A percentile compares a stretch with the other conserved stretches of the same genome.
phyloP scores from a whole-genome alignment of 92 coral and sea anemone genomes.

The Porites rus region DNA sequence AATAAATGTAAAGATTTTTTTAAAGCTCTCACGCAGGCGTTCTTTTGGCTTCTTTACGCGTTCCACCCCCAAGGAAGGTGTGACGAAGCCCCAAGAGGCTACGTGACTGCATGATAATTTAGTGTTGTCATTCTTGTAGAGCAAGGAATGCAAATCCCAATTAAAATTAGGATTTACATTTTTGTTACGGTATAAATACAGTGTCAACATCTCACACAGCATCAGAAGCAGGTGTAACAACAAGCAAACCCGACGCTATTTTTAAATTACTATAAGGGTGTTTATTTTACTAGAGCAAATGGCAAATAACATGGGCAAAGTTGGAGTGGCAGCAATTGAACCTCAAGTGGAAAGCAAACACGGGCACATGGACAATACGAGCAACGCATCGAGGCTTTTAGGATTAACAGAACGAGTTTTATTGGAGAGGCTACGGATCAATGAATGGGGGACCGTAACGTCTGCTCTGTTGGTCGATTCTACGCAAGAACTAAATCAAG shows the following conservation, averaged over 20 bases:
- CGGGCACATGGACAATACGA: not conserved
- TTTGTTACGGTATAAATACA: too few species aligned
- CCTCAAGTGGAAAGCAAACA: not conserved
- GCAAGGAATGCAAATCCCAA: too few species aligned
- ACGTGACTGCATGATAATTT: too few species aligned
- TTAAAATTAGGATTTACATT: too few species aligned
- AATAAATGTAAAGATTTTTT: too few species aligned
- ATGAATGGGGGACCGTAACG: slow-evolving; percentile 31
- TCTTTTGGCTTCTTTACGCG: too few species aligned
- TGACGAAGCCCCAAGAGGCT: too few species aligned
- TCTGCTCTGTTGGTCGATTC: slow-evolving; percentile 27
- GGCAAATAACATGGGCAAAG: not conserved
- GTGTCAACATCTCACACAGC: too few species aligned
- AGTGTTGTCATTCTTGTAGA: too few species aligned
- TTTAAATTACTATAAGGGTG: not conserved
- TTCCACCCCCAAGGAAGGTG: too few species aligned
- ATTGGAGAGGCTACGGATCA: slow-evolving; percentile 2
- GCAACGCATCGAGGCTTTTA: slow-evolving; percentile 3
- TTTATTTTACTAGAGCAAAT: not conserved
- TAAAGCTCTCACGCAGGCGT: too few species aligned
- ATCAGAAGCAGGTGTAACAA: too few species aligned
- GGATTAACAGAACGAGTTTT: slow-evolving; percentile 22
- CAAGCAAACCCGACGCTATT: not conserved
- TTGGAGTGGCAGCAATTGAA: not conserved
- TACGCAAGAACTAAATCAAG: slow-evolving; percentile 16